Evolutionary conservation across 2,888 invertebrate species (phyloP), one percentile per base, ranked within the genome.

Genomic region (Trichogramma evanescens): DNA sequence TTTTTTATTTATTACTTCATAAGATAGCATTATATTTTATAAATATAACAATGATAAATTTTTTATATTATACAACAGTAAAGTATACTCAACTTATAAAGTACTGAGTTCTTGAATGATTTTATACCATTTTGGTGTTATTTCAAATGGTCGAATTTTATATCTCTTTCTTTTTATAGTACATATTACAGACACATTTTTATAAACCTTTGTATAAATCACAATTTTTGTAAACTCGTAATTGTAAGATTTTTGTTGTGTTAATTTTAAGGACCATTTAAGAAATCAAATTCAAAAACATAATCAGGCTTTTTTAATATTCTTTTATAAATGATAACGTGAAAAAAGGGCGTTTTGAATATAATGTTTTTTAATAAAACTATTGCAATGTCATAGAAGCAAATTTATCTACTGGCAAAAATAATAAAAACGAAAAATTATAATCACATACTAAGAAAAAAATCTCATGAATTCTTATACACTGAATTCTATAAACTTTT

Each of bases 171-270:
- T 48, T 63, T 56, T 61, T 58, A 63, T 58, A 63, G 52, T 60
- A 6, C 53, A 63, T 54, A 54, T 42, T 44, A 54, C 43, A 13
- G 44, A 50, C 57, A 42, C 45, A 49, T n/a, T 63, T 63, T 63
- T 63, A 63, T 63, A 61, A 61, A 63, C 45, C 48, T 61, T 63
- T 63, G 60, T 63, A 63, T 61, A 61, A 61, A 61, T 61, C 50
- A 61, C 26, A 63, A 61, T 26, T 58, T 63, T 61, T 61, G 61
- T 63, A 63, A 58, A 61, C 58, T 63, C 56, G 56, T 61, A 61
- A 59, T 58, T 60, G 57, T 63, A 58, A 61, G 60, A 49, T 58
- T 58, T 63, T 56, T 58, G 58, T 58, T 61, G 58, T 58, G 56
- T 54, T 63, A 58, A 60, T 60, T 61, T 61, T 63, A 61, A 56